phyloP scores from a whole-genome alignment of 2,888 invertebrate genomes.

The Dynastes maya region DNA sequence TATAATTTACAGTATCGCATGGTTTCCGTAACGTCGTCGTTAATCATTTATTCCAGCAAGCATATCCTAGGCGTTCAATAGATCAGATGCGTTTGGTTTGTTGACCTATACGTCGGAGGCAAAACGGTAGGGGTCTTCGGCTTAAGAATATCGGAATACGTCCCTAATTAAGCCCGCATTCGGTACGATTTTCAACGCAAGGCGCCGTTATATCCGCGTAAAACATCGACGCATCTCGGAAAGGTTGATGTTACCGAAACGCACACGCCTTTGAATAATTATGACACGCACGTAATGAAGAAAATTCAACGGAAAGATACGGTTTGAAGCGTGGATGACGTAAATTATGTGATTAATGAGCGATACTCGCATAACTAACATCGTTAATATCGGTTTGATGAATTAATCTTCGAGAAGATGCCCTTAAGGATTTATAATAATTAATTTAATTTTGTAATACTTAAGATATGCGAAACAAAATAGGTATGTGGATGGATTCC shows the following conservation, averaged over 20 bases:
- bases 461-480: no score
- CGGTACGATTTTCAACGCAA: background rate
- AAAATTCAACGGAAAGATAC: background rate
- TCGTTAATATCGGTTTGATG: no score
- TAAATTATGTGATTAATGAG: background rate
- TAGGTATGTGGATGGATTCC: no score
- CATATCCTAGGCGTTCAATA: background rate
- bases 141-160: slow-evolving; percentile 29
- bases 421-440: no score
- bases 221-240: background rate
- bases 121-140: background rate
- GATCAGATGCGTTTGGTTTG: background rate
- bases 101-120: background rate
- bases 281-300: background rate
- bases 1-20: background rate
- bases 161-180: slow-evolving; percentile 29
- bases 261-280: background rate
- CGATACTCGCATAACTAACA: background rate
- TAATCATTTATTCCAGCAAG: background rate
- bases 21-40: background rate
- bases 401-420: no score
- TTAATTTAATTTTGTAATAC: no score
- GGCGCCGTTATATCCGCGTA: background rate
- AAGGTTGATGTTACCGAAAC: background rate
- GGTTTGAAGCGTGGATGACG: background rate